phyloP scores from a whole-genome alignment of 2,113 vertebrate genomes.

The Phalacrocorax pelagicus region DNA sequence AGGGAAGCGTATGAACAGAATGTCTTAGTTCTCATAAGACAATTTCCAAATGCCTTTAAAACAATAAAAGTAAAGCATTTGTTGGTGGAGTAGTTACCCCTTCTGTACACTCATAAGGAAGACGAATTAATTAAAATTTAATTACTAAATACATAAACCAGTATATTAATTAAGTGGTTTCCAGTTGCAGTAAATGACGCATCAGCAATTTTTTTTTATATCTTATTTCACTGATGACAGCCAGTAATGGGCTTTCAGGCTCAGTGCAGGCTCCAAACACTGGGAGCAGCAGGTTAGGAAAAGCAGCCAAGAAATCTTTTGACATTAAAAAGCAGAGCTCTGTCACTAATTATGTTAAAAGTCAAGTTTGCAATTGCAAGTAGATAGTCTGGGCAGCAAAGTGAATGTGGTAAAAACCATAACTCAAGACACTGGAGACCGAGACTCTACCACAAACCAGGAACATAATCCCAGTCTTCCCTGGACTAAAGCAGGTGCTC shows the following conservation, averaged over 20 bases:
- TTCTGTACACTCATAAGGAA: constrained; percentile 18
- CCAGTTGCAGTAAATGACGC: constrained; percentile 38
- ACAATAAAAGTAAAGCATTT: constrained; percentile 55
- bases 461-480: not conserved
- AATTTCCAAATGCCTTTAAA: constrained; percentile 23
- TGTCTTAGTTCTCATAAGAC: constrained; percentile 35
- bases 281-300: constrained; percentile 15
- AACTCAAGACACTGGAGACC: not conserved
- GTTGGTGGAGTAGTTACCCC: constrained; percentile 10
- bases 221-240: constrained; percentile 73
- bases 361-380: constrained; percentile 59
- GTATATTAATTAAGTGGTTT: constrained; percentile 76
- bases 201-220: constrained; percentile 67
- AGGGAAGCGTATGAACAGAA: not conserved
- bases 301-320: constrained; percentile 69
- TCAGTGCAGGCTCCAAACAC: constrained; percentile 1
- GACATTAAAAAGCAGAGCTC: constrained; percentile 68
- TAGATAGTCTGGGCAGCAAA: constrained; percentile 57
- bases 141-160: constrained; percentile 71
- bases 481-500: not conserved
- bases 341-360: constrained; percentile 77
- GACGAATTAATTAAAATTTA: constrained; percentile 71
- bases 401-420: constrained; percentile 27
- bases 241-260: constrained; percentile 62
- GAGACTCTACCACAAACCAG: not conserved